A percentile compares a stretch with the other conserved stretches of the same genome.
Conservation (phyloP, 2,888 invertebrate genomes). For the Aricia artaxerxes region DNA sequence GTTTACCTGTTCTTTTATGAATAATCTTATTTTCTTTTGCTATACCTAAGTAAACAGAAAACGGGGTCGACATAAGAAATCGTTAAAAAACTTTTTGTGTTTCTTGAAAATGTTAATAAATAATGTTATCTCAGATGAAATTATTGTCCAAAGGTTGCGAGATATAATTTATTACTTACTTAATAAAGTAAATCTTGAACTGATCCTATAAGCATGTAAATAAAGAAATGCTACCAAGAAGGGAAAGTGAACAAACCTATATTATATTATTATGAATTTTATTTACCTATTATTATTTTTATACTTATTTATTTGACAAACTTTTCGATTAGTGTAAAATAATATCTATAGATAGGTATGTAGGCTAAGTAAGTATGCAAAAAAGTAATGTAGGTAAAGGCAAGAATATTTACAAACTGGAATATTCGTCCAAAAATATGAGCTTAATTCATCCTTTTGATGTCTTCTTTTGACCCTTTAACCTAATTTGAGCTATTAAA, state of each 20-base stretch:
- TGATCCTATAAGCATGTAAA: no score
- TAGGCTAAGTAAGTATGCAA: no score
- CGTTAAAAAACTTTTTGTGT: not conserved
- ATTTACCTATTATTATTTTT: no score
- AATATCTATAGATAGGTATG: no score
- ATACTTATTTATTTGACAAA: no score
- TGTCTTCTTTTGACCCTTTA: slow-evolving; percentile 29
- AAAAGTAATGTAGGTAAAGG: not conserved
- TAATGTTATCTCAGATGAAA: not conserved
- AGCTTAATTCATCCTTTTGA: slow-evolving; percentile 28
- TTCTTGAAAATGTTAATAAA: not conserved
- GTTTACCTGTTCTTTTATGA: slow-evolving; percentile 4
- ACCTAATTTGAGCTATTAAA: slow-evolving; percentile 30
- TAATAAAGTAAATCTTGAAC: no score
- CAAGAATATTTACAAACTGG: not conserved
- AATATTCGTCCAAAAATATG: slow-evolving; percentile 27
- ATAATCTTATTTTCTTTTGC: not conserved
- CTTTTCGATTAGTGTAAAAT: no score
- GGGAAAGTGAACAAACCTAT: no score
- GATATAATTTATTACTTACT: no score
- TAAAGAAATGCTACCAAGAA: no score
- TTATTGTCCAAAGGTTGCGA: not conserved
- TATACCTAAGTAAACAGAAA: not conserved
- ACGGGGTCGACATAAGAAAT: not conserved
- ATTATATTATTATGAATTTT: no score